These are phyloP conservation scores for Chaenocephalus aceratus DNA, from an alignment of 2,113 vertebrate species.

Conservation along the genomic window DNA sequence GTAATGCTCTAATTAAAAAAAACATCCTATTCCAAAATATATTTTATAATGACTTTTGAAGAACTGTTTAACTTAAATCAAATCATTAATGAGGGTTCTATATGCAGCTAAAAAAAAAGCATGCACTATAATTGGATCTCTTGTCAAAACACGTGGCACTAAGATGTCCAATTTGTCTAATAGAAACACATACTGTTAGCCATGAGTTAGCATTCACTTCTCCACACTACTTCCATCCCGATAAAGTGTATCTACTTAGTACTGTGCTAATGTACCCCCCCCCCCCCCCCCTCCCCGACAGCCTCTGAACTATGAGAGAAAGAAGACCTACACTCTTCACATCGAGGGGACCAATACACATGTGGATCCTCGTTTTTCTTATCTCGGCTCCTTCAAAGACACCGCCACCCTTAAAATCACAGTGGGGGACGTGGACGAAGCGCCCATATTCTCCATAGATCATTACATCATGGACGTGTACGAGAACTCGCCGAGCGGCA, in stretches of 20 bases:
- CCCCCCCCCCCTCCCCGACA: constrained; percentile 70
- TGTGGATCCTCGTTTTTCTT: constrained; percentile 92
- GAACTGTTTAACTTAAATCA: not conserved
- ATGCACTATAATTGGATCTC: not conserved
- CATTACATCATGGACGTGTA: constrained; percentile 96
- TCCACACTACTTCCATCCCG: too few relatives aligned
- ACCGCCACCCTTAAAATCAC: constrained; percentile 92
- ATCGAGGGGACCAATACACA: constrained; percentile 97
- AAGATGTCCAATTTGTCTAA: not conserved
- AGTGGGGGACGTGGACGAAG: constrained; percentile 95
- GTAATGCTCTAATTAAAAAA: too few relatives aligned
- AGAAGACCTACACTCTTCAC: constrained; percentile 94
- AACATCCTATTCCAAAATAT: not conserved
- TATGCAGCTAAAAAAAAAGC: not conserved
- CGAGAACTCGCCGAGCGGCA: constrained; percentile 90
- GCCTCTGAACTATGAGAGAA: constrained; percentile 97
- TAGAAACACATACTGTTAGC: too few relatives aligned
- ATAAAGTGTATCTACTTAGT: not conserved
- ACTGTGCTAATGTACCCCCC: constrained; percentile 32
- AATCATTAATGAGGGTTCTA: not conserved
- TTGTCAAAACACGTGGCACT: not conserved
- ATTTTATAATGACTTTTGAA: too few relatives aligned
- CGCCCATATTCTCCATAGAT: constrained; percentile 92
- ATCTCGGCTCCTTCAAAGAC: constrained; percentile 96
- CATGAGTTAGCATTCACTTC: not conserved